Percentiles rank a stretch among this genome's conserved stretches.
phyloP scores from a whole-genome alignment of 2,888 invertebrate genomes.

The Dicycla oo region DNA sequence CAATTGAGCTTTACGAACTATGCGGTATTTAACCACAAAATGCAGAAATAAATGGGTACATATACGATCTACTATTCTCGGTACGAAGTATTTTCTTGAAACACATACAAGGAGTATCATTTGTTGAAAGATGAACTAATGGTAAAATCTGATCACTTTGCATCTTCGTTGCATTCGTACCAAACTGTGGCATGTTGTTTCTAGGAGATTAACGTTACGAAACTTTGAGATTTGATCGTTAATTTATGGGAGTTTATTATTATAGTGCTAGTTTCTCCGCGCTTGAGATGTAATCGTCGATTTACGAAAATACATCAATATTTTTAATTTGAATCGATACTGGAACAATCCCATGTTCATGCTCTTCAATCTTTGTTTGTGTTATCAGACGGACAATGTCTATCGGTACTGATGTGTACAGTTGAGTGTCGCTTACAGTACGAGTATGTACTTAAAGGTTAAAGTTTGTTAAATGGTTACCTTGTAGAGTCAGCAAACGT shows the following conservation, averaged over 20 bases:
- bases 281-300: neutral
- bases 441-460: no score
- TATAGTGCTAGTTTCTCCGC: conserved; percentile 27
- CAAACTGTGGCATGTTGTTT: neutral
- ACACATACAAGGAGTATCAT: neutral
- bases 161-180: neutral
- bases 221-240: neutral
- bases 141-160: neutral
- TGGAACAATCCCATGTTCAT: neutral
- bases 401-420: neutral
- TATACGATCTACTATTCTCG: conserved; percentile 6
- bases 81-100: neutral
- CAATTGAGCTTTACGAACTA: neutral
- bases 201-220: neutral
- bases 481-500: neutral
- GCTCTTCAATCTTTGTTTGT: neutral
- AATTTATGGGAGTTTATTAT: conserved; percentile 1
- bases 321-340: neutral
- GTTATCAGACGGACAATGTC: neutral
- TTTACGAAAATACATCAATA: neutral
- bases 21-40: conserved; percentile 25
- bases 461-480: conserved; percentile 3
- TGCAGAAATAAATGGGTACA: neutral
- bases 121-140: neutral
- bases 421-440: neutral